phyloP scores from a whole-genome alignment of 2,113 vertebrate genomes.

The Chitala chitala region DNA sequence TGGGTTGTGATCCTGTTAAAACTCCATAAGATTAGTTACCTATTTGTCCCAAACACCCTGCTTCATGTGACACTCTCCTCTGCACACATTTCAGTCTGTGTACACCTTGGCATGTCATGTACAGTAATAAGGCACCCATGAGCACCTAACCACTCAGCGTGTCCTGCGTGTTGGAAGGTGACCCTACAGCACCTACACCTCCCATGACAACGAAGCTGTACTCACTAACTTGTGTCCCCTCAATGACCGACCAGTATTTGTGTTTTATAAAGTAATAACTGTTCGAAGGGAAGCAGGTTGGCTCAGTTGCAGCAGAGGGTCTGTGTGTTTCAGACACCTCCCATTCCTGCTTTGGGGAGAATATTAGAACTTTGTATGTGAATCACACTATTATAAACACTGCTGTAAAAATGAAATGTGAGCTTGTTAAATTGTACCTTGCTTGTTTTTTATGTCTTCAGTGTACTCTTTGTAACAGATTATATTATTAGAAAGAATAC shows the following conservation, averaged over 20 bases:
- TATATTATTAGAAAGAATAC: too few relatives aligned
- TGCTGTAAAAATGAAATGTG: neutral
- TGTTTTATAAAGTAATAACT: too few relatives aligned
- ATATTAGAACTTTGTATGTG: too few relatives aligned
- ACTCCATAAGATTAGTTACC: neutral
- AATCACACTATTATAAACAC: neutral
- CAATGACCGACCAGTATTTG: too few relatives aligned
- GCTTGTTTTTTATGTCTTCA: neutral
- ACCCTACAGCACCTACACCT: too few relatives aligned
- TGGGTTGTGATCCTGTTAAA: neutral
- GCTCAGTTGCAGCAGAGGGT: constrained; percentile 24
- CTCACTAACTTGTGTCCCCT: too few relatives aligned
- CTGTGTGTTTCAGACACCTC: neutral
- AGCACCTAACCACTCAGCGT: neutral
- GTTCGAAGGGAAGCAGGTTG: too few relatives aligned
- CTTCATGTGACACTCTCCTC: neutral
- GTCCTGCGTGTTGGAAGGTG: too few relatives aligned
- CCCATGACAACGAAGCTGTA: too few relatives aligned
- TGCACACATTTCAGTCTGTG: neutral
- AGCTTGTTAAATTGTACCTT: neutral
- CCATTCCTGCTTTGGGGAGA: neutral
- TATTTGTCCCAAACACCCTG: neutral
- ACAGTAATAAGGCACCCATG: neutral
- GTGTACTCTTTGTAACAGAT: too few relatives aligned
- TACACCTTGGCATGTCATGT: neutral